Evolutionary conservation across 1,140 invertebrate species (phyloP).

Genomic region (Wasmannia auropunctata): DNA sequence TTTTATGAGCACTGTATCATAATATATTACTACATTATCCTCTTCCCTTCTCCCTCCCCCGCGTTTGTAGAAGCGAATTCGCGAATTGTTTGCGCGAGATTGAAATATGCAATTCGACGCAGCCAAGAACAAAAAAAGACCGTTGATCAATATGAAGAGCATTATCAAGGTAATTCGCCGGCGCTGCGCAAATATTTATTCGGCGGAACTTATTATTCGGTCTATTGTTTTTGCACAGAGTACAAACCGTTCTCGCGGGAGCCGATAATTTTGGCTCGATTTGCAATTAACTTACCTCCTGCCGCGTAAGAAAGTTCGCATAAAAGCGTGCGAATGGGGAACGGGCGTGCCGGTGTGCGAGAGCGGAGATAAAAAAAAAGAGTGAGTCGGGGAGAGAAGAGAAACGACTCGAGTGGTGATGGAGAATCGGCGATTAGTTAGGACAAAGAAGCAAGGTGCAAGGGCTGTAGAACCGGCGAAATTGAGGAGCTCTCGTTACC

Average conservation of each 20-base stretch:
- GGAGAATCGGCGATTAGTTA: constrained; percentile 40
- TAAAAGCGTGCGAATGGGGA: constrained; percentile 8
- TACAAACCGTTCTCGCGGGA: background rate
- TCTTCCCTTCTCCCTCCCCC: too few species aligned
- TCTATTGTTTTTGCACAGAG: background rate
- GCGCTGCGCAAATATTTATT: constrained; percentile 34
- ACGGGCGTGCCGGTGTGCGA: background rate
- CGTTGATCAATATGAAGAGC: background rate
- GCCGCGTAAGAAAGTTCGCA: background rate
- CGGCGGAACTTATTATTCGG: constrained; percentile 14
- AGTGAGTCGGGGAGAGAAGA: background rate
- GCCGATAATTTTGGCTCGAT: constrained; percentile 34
- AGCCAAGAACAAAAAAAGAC: background rate
- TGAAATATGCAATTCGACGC: constrained; percentile 9
- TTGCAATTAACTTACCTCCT: constrained; percentile 39
- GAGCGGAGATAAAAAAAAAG: background rate
- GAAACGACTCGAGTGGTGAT: constrained; percentile 40
- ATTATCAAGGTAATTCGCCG: background rate
- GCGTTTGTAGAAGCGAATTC: background rate
- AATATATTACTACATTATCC: background rate
- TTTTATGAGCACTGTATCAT: background rate
- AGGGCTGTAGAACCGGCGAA: background rate
- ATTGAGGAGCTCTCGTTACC: constrained; percentile 47
- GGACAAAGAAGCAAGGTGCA: constrained; percentile 33
- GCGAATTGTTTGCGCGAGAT: background rate